These are phyloP conservation scores for Montipora capricornis DNA, from an alignment of 64 coral and sea anemone genomes.

Conservation along the genomic window DNA sequence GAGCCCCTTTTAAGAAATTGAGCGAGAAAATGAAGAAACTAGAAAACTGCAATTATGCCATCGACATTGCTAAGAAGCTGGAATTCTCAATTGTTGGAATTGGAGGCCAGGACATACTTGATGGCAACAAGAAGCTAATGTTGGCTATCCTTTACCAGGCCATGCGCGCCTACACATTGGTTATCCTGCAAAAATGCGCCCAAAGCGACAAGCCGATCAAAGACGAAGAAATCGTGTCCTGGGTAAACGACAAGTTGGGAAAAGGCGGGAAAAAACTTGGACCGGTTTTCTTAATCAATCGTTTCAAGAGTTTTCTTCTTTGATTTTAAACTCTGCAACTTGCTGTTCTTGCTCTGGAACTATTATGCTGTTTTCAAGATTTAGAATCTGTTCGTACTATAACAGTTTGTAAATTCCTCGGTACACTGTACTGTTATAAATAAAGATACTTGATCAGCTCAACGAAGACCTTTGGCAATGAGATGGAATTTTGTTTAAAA, in stretches of 20 bases:
- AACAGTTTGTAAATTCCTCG: no score
- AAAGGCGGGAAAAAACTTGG: conserved; percentile 37
- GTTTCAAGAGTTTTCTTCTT: not conserved
- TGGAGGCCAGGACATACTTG: conserved; percentile 86
- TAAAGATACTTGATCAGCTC: no score
- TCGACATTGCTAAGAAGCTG: conserved; percentile 83
- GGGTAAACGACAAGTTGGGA: conserved; percentile 92
- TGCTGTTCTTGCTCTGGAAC: no score
- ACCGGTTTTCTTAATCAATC: not conserved
- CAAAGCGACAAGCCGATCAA: conserved; percentile 76
- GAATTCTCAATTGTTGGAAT: conserved; percentile 95
- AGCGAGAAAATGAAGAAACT: conserved; percentile 97
- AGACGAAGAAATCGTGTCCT: conserved; percentile 83
- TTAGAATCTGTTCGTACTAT: no score
- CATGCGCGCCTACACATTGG: conserved; percentile 93
- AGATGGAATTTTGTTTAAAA: no score
- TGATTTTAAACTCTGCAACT: not conserved
- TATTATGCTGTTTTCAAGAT: no score
- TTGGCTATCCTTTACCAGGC: conserved; percentile 87
- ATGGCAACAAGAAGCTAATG: conserved; percentile 82
- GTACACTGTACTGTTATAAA: no score
- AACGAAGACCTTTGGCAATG: no score
- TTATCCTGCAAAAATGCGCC: conserved; percentile 83
- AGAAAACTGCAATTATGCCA: conserved; percentile 93
- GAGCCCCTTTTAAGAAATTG: conserved; percentile 90